Percentiles rank a stretch among this genome's conserved stretches.
Evolutionary conservation across 2,797 vertebrate genomes (phyloP).

Genomic region (Sebastes umbrosus): DNA sequence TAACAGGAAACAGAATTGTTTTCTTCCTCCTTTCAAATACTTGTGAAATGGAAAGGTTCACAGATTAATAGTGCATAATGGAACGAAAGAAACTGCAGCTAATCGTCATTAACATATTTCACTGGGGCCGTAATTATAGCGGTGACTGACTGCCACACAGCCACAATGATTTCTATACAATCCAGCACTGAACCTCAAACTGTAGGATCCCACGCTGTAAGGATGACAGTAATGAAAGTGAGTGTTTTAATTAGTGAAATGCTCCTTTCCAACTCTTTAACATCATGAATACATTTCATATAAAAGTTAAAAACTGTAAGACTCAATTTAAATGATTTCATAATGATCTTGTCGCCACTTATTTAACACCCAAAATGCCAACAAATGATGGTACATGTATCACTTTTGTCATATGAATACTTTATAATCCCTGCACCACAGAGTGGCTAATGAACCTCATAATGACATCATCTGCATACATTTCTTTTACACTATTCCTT

Average conservation of each 20-base stretch:
- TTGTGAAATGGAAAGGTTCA: neutral
- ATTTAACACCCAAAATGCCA: neutral
- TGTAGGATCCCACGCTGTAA: neutral
- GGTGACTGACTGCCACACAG: constrained; percentile 15
- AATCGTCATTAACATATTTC: constrained; percentile 24
- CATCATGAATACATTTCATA: neutral
- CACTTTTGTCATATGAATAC: neutral
- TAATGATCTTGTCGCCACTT: neutral
- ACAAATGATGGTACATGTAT: neutral
- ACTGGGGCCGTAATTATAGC: neutral
- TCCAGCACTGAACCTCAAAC: neutral
- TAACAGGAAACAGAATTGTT: neutral
- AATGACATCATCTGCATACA: constrained; percentile 5
- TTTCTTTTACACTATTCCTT: neutral
- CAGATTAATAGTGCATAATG: neutral
- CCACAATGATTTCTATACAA: constrained; percentile 12
- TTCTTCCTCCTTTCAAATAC: neutral
- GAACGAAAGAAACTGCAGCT: neutral
- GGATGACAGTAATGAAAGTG: neutral
- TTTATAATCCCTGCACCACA: neutral
- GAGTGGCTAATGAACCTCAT: neutral
- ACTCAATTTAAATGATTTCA: neutral
- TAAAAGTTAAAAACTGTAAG: neutral
- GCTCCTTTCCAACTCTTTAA: neutral
- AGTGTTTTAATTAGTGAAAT: constrained; percentile 5